Base-by-base conservation (phyloP, 2,113 vertebrate genomes). In the Pterophyllum scalare region DNA sequence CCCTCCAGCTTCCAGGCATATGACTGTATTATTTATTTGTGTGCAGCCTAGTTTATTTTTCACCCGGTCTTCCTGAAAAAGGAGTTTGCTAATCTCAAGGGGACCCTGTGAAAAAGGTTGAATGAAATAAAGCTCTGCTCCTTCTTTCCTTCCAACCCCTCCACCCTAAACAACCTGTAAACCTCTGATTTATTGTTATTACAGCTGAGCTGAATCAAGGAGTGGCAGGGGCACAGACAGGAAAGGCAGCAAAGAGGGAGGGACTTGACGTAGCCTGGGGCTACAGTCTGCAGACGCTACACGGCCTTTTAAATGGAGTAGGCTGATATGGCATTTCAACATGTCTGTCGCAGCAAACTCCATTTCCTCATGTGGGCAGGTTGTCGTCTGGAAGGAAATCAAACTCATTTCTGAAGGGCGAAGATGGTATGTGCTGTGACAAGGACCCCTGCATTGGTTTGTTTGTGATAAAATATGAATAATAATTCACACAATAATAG, bases 121-220 rank as follows among this genome's bases (percentile, higher is more conserved):
- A 84, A 80, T 84, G 65, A 81, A 87, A 80, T 80, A 74, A 79
- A 81, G 56, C 59, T 20, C 0, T 28, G 26, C 80, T 85, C 57
- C 65, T 60, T 60, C 33, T 6, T 75, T 87, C 72, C 60, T 40
- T 74, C 49, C 65, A 79, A 87, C 35, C 81, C 70, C 84, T 86
- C 88, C 80, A 54, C 89, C 90, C 75, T 57, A 83, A 88, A 90
- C 87, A 92, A 93, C 80, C 88, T 93, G 91, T 92, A 90, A 89
- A 70, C 83, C 77, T 90, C 82, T 57, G 88, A 89, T 86, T 93
- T 92, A 86, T 91, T 94, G 91, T 94, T 93, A 88, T 93, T 93
- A 78, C 92, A 94, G 92, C 90, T 92, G 94, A 91, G 91, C 74
- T 72, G 79, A 90, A 91, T 93, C 78, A 89, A 91, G 89, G 86